phyloP scores from a whole-genome alignment of 2,113 vertebrate genomes.

The Todiramphus saurophagus region DNA sequence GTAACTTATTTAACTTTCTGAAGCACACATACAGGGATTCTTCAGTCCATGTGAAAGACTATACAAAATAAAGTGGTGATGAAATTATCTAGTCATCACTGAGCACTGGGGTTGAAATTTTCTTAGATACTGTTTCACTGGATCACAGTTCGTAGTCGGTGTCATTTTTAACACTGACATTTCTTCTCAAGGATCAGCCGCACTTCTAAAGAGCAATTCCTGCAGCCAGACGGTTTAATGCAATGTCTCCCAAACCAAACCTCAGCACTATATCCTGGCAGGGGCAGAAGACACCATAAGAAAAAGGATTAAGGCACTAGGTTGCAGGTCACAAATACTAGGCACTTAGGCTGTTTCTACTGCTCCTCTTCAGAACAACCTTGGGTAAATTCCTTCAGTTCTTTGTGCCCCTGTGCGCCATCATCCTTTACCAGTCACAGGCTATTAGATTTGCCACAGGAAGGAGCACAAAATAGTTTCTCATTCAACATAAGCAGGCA shows the following conservation, averaged over 20 bases:
- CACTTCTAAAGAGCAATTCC: background rate
- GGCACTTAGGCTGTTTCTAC: background rate
- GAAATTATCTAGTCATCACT: background rate
- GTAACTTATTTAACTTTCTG: background rate
- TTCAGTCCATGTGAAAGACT: background rate
- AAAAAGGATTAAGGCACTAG: background rate
- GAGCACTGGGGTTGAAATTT: background rate
- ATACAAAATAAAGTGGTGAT: conserved; percentile 3
- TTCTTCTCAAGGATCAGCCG: conserved; percentile 40
- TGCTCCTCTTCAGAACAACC: background rate
- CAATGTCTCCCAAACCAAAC: background rate
- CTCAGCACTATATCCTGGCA: background rate
- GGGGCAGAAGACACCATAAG: background rate
- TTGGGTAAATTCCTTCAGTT: background rate
- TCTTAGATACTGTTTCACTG: conserved; percentile 28
- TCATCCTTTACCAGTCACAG: background rate
- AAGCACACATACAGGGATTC: background rate
- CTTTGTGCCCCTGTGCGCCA: background rate
- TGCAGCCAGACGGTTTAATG: background rate
- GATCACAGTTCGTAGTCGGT: background rate
- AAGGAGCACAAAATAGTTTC: background rate
- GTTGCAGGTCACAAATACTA: background rate
- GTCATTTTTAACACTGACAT: conserved; percentile 38
- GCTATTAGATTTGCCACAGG: background rate
- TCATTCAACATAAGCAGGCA: background rate